phyloP scores from a whole-genome alignment of 35 echinoderm and acorn worm genomes.

The Apostichopus parvimensis region DNA sequence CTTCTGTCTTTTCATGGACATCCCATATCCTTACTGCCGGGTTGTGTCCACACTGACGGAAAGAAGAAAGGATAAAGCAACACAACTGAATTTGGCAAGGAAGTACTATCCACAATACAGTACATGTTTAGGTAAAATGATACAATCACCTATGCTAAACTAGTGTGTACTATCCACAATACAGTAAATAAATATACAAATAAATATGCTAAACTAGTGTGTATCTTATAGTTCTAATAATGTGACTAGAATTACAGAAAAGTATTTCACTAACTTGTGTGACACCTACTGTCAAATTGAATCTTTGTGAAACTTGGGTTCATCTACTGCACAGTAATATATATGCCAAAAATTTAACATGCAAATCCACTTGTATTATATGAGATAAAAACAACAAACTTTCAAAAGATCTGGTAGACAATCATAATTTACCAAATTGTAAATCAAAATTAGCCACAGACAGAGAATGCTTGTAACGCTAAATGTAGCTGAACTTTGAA shows the following conservation, averaged over 20 bases:
- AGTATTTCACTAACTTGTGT: too few relatives aligned
- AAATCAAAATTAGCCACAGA: too few relatives aligned
- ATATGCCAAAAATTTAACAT: too few relatives aligned
- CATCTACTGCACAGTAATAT: too few relatives aligned
- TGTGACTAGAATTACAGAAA: not conserved
- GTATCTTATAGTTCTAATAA: not conserved
- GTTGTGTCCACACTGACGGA: constrained; percentile 85
- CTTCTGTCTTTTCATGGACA: constrained; percentile 87
- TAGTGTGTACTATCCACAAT: not conserved
- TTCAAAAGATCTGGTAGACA: too few relatives aligned
- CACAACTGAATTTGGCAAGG: not conserved
- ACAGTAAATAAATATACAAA: not conserved
- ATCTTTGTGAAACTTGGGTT: too few relatives aligned
- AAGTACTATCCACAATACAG: not conserved
- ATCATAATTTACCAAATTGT: too few relatives aligned
- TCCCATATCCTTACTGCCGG: constrained; percentile 97
- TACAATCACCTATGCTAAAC: not conserved
- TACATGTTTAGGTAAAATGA: not conserved
- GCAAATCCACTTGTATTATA: too few relatives aligned
- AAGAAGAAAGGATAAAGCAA: not conserved
- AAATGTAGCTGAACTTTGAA: too few relatives aligned
- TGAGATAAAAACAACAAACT: too few relatives aligned
- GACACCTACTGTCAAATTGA: too few relatives aligned
- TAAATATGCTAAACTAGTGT: not conserved
- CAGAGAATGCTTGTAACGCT: too few relatives aligned